Evolutionary conservation across 2,888 invertebrate genomes (phyloP), one percentile per base, ranked within the genome.

Genomic region (Idaea aversata): DNA sequence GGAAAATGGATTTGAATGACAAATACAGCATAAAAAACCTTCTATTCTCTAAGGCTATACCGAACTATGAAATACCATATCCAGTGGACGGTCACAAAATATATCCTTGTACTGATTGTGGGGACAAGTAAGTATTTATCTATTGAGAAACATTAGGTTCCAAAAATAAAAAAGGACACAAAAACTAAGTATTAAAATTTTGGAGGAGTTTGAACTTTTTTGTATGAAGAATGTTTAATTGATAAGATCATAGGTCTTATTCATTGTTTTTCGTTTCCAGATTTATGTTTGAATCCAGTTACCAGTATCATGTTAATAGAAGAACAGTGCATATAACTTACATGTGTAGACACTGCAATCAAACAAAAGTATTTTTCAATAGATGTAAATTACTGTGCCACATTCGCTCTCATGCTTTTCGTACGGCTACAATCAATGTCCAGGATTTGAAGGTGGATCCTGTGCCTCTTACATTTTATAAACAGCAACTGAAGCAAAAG

Each of bases 101-200:
- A 59, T 93, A 84, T 79, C 75, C 86, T n/a, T 94, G 94, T 75
- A 91, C 84, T 47, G 93, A 93, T 71, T 94, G 94, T 75, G 91
- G 93, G 61, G 93, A 94, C 79, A 92, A 91, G 94, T 94, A 88
- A 88, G 89, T 81, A 62, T 61, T 15, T 59, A 61, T 36, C 15
- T 62, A 25, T 15, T 34, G 15, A 59, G 64, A 47, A 35, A 57
- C 57, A 57, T 5, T 58, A 58, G 5, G 16, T 16, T 15, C 0
- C 15, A 58, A 6, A 16, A 58, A 58, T 58, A 15, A 15, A 13
- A n/a, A 58, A 16, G 15, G 0, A 7, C 6, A 15, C 0, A 58
- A 6, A 16, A 13, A 13, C 15, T 5, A 58, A 7, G 15, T 15
- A 58, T 58, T 15, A 16, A 15, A 58, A 7, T 58, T 15, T 25